A percentile compares a stretch with the other conserved stretches of the same genome.
Evolutionary conservation across 2,113 vertebrate genomes (phyloP).

Genomic region (Galbula dea): DNA sequence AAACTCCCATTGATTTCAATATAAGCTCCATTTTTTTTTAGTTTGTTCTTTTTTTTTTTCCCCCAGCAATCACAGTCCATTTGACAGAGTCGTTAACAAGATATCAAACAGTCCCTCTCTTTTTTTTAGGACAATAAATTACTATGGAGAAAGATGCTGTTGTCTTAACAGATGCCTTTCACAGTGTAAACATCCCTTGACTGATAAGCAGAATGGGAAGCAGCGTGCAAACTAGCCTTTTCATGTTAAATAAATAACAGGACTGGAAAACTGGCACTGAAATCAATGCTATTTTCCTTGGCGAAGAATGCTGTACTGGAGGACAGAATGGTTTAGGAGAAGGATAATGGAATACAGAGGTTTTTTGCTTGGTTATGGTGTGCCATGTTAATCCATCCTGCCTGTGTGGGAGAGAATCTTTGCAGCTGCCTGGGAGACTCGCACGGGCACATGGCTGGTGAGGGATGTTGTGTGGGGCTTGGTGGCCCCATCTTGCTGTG

Average conservation of each 20-base stretch:
- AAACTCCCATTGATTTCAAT: slow-evolving; percentile 60
- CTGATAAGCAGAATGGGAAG: slow-evolving; percentile 39
- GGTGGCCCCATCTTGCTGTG: not conserved
- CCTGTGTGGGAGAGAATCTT: not conserved
- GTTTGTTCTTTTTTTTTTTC: not conserved
- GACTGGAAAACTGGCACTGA: not conserved
- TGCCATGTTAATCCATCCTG: not conserved
- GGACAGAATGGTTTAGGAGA: not conserved
- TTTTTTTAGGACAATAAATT: slow-evolving; percentile 48
- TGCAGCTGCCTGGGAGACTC: not conserved
- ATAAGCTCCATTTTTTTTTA: slow-evolving; percentile 48
- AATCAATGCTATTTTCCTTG: slow-evolving; percentile 23
- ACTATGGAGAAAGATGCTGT: slow-evolving; percentile 11
- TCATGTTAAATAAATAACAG: slow-evolving; percentile 26
- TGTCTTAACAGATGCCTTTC: slow-evolving; percentile 53
- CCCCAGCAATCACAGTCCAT: not conserved
- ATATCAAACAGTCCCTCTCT: slow-evolving; percentile 34
- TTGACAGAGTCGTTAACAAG: slow-evolving; percentile 62
- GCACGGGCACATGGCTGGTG: not conserved
- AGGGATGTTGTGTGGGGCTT: not conserved
- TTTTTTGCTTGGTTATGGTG: not conserved
- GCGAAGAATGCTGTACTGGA: not conserved
- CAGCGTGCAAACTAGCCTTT: slow-evolving; percentile 8
- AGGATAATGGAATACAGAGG: not conserved
- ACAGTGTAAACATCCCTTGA: slow-evolving; percentile 45